phyloP scores from a whole-genome alignment of 2,797 vertebrate species.

The Echeneis naucrates region DNA sequence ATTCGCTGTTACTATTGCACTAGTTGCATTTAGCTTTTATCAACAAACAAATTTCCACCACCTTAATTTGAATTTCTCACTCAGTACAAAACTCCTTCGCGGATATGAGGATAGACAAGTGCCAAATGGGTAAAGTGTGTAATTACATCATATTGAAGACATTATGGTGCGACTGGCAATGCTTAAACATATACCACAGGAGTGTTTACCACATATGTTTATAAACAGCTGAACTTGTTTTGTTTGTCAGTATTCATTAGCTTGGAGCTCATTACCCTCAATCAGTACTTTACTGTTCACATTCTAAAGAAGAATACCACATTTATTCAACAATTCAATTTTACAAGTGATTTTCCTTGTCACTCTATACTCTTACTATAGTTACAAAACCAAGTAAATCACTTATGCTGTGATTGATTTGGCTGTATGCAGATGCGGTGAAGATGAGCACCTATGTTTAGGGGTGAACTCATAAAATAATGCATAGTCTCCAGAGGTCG shows the following conservation, averaged over 20 bases:
- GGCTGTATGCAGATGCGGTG: constrained; percentile 9
- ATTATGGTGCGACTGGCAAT: no score
- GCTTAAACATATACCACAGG: no score
- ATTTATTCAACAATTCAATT: no score
- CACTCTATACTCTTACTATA: not conserved
- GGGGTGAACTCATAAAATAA: constrained; percentile 9
- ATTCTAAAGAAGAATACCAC: no score
- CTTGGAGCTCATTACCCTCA: not conserved
- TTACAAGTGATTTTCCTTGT: constrained; percentile 4
- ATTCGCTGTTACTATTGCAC: not conserved
- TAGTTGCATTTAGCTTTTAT: constrained; percentile 1
- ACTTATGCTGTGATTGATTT: constrained; percentile 35
- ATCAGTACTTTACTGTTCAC: not conserved
- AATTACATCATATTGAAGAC: no score
- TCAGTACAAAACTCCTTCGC: no score
- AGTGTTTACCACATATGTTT: no score
- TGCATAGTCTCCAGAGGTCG: constrained; percentile 9
- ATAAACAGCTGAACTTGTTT: not conserved
- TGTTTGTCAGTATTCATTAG: not conserved
- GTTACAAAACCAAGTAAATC: not conserved
- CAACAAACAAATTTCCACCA: not conserved
- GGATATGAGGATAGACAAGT: no score
- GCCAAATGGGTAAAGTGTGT: no score
- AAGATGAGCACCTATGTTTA: constrained; percentile 16
- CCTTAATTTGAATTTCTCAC: no score